Evolutionary conservation across 2,888 invertebrate genomes (phyloP).

Genomic region (Gnatocerus cornutus): DNA sequence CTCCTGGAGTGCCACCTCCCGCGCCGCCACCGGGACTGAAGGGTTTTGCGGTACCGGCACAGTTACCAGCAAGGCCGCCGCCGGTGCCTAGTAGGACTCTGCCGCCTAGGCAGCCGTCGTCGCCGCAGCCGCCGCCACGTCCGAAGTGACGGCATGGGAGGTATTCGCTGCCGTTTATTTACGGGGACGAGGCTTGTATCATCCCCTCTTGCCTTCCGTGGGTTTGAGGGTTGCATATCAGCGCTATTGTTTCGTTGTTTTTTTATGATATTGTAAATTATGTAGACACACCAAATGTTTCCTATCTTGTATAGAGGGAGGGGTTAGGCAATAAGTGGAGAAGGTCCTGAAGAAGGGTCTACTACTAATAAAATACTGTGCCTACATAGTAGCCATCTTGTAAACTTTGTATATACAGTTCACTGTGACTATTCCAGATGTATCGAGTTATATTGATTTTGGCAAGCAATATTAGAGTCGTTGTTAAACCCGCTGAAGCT

Average conservation of each 20-base stretch:
- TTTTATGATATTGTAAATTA: conserved; percentile 52
- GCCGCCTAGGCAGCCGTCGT: conserved; percentile 69
- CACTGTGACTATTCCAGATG: conserved; percentile 31
- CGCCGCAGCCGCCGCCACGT: conserved; percentile 70
- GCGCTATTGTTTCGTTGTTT: conserved; percentile 18
- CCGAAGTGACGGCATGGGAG: conserved; percentile 69
- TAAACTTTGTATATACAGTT: conserved; percentile 48
- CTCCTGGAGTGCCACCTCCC: conserved; percentile 67
- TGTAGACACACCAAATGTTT: conserved; percentile 49
- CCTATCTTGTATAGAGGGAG: conserved; percentile 40
- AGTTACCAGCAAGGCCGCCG: conserved; percentile 70
- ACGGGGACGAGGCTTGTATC: conserved; percentile 65
- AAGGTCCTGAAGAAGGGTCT: conserved; percentile 6
- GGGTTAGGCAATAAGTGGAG: conserved; percentile 32
- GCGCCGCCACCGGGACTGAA: conserved; percentile 66
- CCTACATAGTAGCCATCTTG: conserved; percentile 55
- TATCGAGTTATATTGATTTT: conserved; percentile 52
- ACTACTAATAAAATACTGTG: conserved; percentile 56
- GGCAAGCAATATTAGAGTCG: conserved; percentile 63
- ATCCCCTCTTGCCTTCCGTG: conserved; percentile 69
- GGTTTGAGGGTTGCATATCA: conserved; percentile 55
- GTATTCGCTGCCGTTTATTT: conserved; percentile 68
- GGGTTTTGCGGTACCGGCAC: conserved; percentile 61
- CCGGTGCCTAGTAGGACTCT: conserved; percentile 75
- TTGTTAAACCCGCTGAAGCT: conserved; percentile 60